Conservation (phyloP, 2,797 vertebrate species). For the Champsocephalus esox region DNA sequence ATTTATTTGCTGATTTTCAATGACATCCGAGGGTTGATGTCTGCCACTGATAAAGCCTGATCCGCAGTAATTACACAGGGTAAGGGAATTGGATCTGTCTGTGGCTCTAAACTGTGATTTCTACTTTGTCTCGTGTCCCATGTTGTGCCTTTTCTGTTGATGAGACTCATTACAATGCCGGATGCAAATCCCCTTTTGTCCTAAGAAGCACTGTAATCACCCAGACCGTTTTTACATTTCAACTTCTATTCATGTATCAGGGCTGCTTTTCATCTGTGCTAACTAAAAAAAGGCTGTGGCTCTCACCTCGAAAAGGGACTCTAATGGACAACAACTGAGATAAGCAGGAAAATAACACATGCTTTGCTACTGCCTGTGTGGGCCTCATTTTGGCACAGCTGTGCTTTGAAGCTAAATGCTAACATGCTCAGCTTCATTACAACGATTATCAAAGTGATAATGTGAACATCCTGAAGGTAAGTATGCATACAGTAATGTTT, state of each 20-base stretch:
- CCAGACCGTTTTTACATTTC: conserved; percentile 58
- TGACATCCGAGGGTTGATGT: conserved; percentile 75
- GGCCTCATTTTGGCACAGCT: not conserved
- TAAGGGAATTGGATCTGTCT: conserved; percentile 76
- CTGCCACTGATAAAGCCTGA: conserved; percentile 79
- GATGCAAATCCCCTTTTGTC: conserved; percentile 69
- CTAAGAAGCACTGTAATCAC: conserved; percentile 65
- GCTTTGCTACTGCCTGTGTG: not conserved
- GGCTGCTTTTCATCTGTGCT: conserved; percentile 35
- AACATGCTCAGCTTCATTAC: not conserved
- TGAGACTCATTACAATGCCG: conserved; percentile 76
- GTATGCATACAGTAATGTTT: not conserved
- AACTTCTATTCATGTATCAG: conserved; percentile 52
- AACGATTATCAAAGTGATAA: not conserved
- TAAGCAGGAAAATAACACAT: not conserved
- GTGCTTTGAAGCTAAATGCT: not conserved
- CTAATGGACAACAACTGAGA: conserved; percentile 23
- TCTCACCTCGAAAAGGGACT: conserved; percentile 1
- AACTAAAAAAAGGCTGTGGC: conserved; percentile 17
- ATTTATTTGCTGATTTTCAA: conserved; percentile 73
- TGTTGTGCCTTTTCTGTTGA: conserved; percentile 67
- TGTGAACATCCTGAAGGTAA: not conserved
- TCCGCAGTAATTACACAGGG: conserved; percentile 75
- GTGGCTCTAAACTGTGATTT: conserved; percentile 70
- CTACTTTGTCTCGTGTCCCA: conserved; percentile 52